These are phyloP conservation scores for Synchiropus splendidus DNA, from an alignment of 2,113 vertebrate species.

Conservation along the genomic window DNA sequence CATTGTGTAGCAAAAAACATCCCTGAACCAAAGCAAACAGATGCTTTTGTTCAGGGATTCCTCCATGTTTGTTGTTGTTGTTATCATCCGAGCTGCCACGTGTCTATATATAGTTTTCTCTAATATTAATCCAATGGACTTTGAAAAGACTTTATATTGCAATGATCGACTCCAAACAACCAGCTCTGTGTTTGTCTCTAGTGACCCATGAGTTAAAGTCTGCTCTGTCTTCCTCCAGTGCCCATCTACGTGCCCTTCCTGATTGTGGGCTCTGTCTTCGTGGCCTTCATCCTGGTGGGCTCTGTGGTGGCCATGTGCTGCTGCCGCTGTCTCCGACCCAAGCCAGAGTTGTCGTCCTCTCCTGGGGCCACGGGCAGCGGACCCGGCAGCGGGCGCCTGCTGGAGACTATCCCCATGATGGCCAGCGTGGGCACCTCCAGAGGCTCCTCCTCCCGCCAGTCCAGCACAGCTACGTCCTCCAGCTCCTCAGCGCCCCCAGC, in stretches of 20 bases:
- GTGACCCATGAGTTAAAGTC: too few species aligned
- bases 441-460: slow-evolving; percentile 91
- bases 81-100: too few species aligned
- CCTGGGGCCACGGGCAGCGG: slow-evolving; percentile 56
- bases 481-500: slow-evolving; percentile 86
- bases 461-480: slow-evolving; percentile 92
- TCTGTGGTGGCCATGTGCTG: slow-evolving; percentile 91
- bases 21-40: too few species aligned
- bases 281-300: slow-evolving; percentile 90
- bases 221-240: slow-evolving; percentile 63
- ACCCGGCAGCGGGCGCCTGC: slow-evolving; percentile 66
- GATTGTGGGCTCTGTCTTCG: slow-evolving; percentile 93
- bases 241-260: slow-evolving; percentile 97
- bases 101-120: too few species aligned
- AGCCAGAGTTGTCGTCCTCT: slow-evolving; percentile 80
- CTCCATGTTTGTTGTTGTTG: too few species aligned
- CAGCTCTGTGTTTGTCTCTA: too few species aligned
- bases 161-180: too few species aligned
- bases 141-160: too few species aligned
- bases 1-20: too few species aligned
- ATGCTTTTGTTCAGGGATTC: too few species aligned
- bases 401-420: slow-evolving; percentile 98
- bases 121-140: too few species aligned
- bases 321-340: slow-evolving; percentile 91
- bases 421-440: slow-evolving; percentile 81